Conservation (phyloP, 2,888 invertebrate species). For the Encarsia formosa region DNA sequence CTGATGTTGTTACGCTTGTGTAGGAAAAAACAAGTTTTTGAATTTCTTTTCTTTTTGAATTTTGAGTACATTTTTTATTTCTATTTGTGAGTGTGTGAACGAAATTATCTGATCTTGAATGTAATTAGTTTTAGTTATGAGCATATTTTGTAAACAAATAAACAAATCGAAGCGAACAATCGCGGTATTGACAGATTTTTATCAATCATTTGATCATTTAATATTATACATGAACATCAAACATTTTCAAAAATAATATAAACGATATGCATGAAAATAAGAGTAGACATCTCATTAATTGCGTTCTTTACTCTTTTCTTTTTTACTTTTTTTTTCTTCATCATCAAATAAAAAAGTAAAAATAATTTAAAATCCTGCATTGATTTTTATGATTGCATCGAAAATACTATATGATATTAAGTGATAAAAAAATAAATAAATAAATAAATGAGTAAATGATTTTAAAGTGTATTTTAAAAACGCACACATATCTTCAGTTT, state of each 20-base stretch:
- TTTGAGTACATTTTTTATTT: constrained; percentile 14
- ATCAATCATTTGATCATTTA: constrained; percentile 14
- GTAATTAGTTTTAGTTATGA: constrained; percentile 14
- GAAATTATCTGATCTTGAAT: constrained; percentile 21
- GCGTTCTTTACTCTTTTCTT: constrained; percentile 6
- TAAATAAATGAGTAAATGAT: too few relatives aligned
- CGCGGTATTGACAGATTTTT: constrained; percentile 17
- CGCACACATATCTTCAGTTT: constrained; percentile 35
- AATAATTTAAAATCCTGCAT: constrained; percentile 11
- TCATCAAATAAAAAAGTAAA: constrained; percentile 10
- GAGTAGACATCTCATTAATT: constrained; percentile 4
- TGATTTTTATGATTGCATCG: constrained; percentile 3
- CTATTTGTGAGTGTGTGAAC: constrained; percentile 14
- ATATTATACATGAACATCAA: constrained; percentile 10
- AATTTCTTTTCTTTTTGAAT: constrained; percentile 13
- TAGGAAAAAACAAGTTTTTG: constrained; percentile 1
- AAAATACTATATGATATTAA: constrained; percentile 1
- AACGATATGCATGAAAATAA: constrained; percentile 12
- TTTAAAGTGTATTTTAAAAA: constrained; percentile 29
- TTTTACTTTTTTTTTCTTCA: constrained; percentile 11
- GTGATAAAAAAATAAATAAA: constrained; percentile 16
- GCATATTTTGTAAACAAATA: constrained; percentile 20
- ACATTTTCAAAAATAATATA: constrained; percentile 13
- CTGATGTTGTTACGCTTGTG: background rate
- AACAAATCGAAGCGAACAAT: too few relatives aligned